Conservation (phyloP, 2,113 vertebrate species). For the Otis tarda region DNA sequence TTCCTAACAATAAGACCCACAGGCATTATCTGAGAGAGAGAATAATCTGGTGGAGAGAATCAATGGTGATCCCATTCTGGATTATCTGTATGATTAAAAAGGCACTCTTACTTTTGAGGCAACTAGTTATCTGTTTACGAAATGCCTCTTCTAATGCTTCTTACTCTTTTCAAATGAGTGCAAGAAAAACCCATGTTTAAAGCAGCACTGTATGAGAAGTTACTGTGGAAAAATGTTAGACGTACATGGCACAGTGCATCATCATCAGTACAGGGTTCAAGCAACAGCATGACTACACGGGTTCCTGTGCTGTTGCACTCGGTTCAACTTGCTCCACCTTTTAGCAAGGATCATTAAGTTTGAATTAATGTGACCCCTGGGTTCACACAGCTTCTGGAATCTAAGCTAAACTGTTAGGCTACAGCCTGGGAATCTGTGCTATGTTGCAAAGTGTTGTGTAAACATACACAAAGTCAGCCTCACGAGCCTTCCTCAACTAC, state of each 20-base stretch:
- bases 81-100: neutral
- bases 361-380: neutral
- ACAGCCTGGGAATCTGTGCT: neutral
- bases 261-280: neutral
- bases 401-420: neutral
- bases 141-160: neutral
- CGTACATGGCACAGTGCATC: neutral
- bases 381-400: neutral
- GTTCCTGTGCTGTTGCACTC: neutral
- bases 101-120: neutral
- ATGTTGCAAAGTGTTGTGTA: neutral
- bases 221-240: neutral
- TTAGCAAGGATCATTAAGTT: neutral
- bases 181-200: rapidly evolving
- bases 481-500: neutral
- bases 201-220: neutral
- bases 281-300: neutral
- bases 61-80: neutral
- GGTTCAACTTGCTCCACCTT: neutral
- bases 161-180: neutral
- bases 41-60: neutral
- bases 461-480: neutral
- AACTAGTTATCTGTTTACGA: neutral
- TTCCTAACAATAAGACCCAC: neutral
- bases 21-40: neutral